A percentile compares a stretch with the other conserved stretches of the same genome.
phyloP scores from a whole-genome alignment of 1,140 invertebrate species.

The Ceratitis capitata region DNA sequence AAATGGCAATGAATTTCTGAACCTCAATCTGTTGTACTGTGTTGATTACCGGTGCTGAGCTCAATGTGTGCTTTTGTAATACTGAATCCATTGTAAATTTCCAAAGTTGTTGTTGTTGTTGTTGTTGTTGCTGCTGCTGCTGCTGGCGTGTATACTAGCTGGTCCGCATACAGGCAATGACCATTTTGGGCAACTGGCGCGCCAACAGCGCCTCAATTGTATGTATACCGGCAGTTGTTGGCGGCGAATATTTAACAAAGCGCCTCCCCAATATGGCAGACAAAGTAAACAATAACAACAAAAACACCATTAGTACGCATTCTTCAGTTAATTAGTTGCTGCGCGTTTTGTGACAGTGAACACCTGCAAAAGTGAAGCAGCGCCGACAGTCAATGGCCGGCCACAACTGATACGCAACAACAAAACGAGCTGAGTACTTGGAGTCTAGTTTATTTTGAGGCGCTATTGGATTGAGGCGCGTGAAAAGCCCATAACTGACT shows the following conservation, averaged over 20 bases:
- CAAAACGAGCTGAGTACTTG: neutral
- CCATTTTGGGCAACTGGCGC: slow-evolving; percentile 37
- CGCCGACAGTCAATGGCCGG: neutral
- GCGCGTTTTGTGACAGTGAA: slow-evolving; percentile 36
- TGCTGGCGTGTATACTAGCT: no score
- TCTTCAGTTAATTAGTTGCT: slow-evolving; percentile 37
- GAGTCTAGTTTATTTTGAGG: neutral
- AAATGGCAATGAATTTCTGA: slow-evolving; percentile 8
- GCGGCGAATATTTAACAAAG: slow-evolving; percentile 28
- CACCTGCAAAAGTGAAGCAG: slow-evolving; percentile 34
- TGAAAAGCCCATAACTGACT: slow-evolving; percentile 28
- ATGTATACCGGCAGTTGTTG: neutral
- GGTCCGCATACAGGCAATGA: neutral
- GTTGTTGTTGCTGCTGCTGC: neutral
- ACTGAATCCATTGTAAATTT: neutral
- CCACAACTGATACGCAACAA: neutral
- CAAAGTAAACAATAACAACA: slow-evolving; percentile 13
- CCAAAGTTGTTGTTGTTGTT: neutral
- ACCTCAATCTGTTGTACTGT: neutral
- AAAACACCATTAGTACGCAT: slow-evolving; percentile 25
- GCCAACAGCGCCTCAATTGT: neutral
- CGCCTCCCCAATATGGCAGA: slow-evolving; percentile 29
- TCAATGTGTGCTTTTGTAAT: no score
- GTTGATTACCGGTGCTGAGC: slow-evolving; percentile 5
- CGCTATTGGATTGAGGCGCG: slow-evolving; percentile 23